These are phyloP conservation scores for Gymnoscopelus braueri DNA, from an alignment of 2,797 vertebrate species.

Conservation along the genomic window DNA sequence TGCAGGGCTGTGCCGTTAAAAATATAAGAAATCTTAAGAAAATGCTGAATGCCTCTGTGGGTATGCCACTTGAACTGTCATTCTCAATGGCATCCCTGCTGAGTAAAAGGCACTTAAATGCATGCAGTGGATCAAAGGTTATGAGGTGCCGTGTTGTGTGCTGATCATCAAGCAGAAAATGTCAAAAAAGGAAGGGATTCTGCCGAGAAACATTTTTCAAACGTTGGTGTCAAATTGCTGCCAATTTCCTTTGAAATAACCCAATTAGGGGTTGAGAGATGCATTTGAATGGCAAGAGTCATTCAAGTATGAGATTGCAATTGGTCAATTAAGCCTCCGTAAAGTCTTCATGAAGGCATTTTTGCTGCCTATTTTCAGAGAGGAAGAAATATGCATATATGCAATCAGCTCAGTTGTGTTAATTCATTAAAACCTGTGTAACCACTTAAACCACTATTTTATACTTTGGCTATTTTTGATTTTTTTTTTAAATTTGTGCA, in stretches of 20 bases:
- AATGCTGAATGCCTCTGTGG: conserved; percentile 1
- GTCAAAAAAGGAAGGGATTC: conserved; percentile 36
- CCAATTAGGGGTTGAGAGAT: conserved; percentile 55
- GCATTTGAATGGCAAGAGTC: conserved; percentile 51
- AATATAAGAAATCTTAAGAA: neutral
- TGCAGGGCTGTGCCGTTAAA: too few relatives aligned
- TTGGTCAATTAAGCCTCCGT: conserved; percentile 57
- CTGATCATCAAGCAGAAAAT: conserved; percentile 48
- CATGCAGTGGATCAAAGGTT: conserved; percentile 17
- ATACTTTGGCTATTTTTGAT: too few relatives aligned
- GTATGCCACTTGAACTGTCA: conserved; percentile 27
- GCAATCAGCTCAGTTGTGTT: conserved; percentile 41
- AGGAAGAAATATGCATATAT: conserved; percentile 22
- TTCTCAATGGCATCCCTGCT: conserved; percentile 22
- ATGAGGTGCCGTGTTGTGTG: conserved; percentile 37
- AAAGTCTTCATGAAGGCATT: conserved; percentile 46
- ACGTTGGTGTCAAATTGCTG: conserved; percentile 55
- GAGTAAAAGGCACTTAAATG: conserved; percentile 21
- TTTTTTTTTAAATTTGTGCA: too few relatives aligned
- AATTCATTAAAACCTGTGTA: conserved; percentile 26
- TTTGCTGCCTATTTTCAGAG: conserved; percentile 28
- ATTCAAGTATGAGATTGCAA: conserved; percentile 58
- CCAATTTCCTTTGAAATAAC: conserved; percentile 59
- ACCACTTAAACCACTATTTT: too few relatives aligned
- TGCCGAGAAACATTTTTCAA: conserved; percentile 42